Evolutionary conservation across 2,888 invertebrate species (phyloP).

Genomic region (Tenthredo distinguenda): DNA sequence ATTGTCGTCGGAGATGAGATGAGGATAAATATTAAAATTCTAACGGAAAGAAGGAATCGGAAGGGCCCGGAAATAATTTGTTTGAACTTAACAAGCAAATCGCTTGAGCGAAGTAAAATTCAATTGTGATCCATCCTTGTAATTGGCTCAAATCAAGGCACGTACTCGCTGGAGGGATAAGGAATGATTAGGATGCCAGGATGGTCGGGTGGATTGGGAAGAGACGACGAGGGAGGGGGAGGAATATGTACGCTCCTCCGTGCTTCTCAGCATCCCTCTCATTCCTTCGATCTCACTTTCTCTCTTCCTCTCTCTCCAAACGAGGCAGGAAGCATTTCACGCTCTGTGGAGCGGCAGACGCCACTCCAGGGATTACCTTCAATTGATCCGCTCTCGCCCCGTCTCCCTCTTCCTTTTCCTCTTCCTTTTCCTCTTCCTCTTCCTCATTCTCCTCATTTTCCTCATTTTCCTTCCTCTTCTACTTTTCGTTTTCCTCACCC

Average conservation of each 20-base stretch:
- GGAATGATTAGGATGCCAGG: conserved; percentile 67
- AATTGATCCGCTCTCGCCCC: conserved; percentile 73
- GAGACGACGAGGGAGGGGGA: conserved; percentile 42
- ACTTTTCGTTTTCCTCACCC: conserved; percentile 53
- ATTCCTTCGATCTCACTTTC: conserved; percentile 18
- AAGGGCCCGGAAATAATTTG: conserved; percentile 37
- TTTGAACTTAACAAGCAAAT: conserved; percentile 51
- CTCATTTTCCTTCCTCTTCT: conserved; percentile 29
- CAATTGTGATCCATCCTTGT: conserved; percentile 69
- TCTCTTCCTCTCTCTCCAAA: conserved; percentile 52
- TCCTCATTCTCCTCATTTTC: conserved; percentile 51
- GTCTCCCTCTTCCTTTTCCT: conserved; percentile 48
- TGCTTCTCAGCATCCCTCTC: conserved; percentile 30
- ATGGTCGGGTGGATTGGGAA: conserved; percentile 55
- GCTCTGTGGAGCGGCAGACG: conserved; percentile 74
- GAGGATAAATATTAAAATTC: conserved; percentile 27
- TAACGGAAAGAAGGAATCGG: conserved; percentile 8
- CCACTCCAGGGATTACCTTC: conserved; percentile 76
- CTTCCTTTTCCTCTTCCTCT: conserved; percentile 51
- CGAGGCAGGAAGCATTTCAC: conserved; percentile 74
- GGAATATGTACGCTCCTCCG: conserved; percentile 53
- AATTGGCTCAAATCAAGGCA: conserved; percentile 72
- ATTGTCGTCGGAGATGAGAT: not conserved
- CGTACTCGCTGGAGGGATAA: conserved; percentile 63
- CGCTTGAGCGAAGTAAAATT: conserved; percentile 62